A percentile compares a stretch with the other conserved stretches of the same genome.
phyloP scores from a whole-genome alignment of 1,140 invertebrate genomes.

The Sycophila sp. region DNA sequence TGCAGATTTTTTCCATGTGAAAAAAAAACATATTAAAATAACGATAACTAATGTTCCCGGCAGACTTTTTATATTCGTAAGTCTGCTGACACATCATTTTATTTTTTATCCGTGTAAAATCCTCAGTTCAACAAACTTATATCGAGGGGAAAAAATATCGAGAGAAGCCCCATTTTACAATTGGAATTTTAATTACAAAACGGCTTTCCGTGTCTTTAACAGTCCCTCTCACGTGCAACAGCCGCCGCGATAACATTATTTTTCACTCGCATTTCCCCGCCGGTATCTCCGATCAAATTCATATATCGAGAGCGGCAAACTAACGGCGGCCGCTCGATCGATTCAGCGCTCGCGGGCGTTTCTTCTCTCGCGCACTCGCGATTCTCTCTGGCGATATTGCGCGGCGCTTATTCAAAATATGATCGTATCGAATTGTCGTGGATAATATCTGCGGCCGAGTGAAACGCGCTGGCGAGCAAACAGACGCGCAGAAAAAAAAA shows the following conservation, averaged over 20 bases:
- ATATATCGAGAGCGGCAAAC: background rate
- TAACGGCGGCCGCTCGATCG: background rate
- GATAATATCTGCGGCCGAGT: background rate
- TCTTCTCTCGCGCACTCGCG: background rate
- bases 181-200: no score
- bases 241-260: constrained; percentile 5
- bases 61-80: no score
- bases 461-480: background rate
- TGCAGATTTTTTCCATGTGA: no score
- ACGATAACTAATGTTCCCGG: no score
- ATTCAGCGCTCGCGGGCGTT: background rate
- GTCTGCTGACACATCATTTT: no score
- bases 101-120: no score
- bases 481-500: background rate
- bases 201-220: no score
- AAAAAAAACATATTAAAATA: no score
- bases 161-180: no score
- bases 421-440: background rate
- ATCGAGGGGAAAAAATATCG: no score
- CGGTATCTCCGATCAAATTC: constrained; percentile 1
- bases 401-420: background rate
- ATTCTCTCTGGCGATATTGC: background rate
- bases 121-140: no score
- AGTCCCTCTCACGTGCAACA: no score
- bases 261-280: background rate